A percentile compares a stretch with the other conserved stretches of the same genome.
Conservation (phyloP, 2,888 invertebrate species). For the Leptopilina syphax region DNA sequence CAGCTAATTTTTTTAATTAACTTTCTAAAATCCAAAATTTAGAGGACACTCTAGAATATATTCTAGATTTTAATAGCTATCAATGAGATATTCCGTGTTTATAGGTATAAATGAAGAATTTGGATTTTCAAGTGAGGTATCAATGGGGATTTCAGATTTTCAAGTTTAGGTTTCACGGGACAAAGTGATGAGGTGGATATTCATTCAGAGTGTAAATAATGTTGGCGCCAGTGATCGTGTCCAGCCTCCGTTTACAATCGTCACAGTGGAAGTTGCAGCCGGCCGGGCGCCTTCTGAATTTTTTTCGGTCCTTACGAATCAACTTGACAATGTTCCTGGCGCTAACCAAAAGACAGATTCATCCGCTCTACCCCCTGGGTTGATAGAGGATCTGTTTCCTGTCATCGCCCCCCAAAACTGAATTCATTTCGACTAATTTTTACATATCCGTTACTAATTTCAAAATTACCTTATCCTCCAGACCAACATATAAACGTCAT, state of each 20-base stretch:
- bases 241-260: constrained; percentile 48
- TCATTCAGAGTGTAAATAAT: constrained; percentile 63
- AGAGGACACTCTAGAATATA: too few relatives aligned
- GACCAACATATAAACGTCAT: too few relatives aligned
- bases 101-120: too few relatives aligned
- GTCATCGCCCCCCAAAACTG: constrained; percentile 46
- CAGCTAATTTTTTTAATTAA: too few relatives aligned
- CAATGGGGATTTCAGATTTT: constrained; percentile 6
- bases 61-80: too few relatives aligned
- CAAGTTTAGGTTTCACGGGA: constrained; percentile 31
- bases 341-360: constrained; percentile 55
- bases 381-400: constrained; percentile 57
- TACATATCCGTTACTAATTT: constrained; percentile 27
- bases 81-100: too few relatives aligned
- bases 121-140: too few relatives aligned
- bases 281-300: constrained; percentile 62
- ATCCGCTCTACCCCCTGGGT: constrained; percentile 52
- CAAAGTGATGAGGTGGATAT: constrained; percentile 48
- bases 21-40: too few relatives aligned
- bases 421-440: constrained; percentile 16
- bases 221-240: constrained; percentile 67
- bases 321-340: constrained; percentile 58
- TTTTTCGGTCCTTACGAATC: constrained; percentile 53
- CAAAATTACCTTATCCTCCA: neutral
- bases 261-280: constrained; percentile 52